Percentiles rank a stretch among this genome's conserved stretches.
These are phyloP conservation scores for Meriones unguiculatus DNA, from an alignment of 2,113 vertebrate genomes.

Conservation along the genomic window DNA sequence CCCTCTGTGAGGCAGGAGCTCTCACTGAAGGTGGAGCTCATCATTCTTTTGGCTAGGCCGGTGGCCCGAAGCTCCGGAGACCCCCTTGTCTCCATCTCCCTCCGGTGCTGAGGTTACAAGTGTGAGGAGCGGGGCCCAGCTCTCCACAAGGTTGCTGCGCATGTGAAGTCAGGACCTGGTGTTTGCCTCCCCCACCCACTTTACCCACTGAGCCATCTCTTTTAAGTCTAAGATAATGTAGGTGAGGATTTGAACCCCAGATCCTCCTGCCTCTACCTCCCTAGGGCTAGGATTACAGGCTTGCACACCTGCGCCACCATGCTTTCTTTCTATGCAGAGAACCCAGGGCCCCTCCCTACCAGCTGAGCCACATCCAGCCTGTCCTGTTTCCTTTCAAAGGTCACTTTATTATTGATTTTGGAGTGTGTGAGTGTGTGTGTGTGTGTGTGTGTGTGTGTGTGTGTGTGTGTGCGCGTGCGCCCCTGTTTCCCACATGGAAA, in stretches of 20 bases:
- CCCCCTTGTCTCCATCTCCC: background rate
- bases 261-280: background rate
- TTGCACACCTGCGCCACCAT: no score
- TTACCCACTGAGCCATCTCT: background rate
- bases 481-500: background rate
- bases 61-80: background rate
- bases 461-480: background rate
- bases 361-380: background rate
- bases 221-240: background rate
- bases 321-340: background rate
- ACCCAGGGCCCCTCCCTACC: no score
- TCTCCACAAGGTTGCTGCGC: background rate
- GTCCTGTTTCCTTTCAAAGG: background rate
- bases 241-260: background rate
- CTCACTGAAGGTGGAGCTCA: background rate
- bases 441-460: fast-evolving
- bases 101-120: no score
- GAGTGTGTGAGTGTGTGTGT: fast-evolving
- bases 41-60: background rate
- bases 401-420: background rate
- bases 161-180: background rate
- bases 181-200: no score
- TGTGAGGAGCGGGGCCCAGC: background rate
- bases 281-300: background rate
- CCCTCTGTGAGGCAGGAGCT: background rate